Base-by-base conservation (phyloP, 1,140 invertebrate genomes). In the Drosophila parvula region DNA sequence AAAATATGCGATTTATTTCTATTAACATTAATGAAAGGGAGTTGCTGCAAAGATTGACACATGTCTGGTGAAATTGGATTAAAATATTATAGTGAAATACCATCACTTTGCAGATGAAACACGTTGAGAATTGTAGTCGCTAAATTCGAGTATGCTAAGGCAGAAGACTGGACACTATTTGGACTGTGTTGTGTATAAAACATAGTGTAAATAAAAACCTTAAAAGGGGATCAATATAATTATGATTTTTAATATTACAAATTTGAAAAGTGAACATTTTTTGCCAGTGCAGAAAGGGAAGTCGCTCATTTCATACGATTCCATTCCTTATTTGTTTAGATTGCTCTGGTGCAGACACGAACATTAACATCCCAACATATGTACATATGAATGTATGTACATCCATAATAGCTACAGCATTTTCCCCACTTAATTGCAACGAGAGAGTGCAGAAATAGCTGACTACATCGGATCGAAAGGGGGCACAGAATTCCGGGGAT, bases 391-490 rank as follows among this genome's bases (percentile, higher is more conserved):
- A n/a, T n/a, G n/a, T n/a, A n/a, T n/a, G n/a, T n/a, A 38, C 34
- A 38, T 38, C 18, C 32, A 55, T 38, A 38, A 55, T 70, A 48
- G 32, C 28, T 27, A 32, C 44, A 34, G 16, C 67, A 73, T 59
- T 73, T 73, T 59, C 53, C 53, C 43, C 51, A 73, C 69, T 73
- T 71, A 71, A 71, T 71, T 71, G 68, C 68, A 58, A 59, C 43
- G n/a, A 28, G 5, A 58, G n/a, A 69, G 64, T 69, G 68, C 50
- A 71, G 50, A 71, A 71, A 71, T 69, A 71, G 68, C 68, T 7
- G 50, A 32, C 61, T 60, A 11, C 30, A 22, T 18, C 5, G 62
- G 40, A 27, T 58, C 18, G 7, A 16, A 32, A 22, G 22, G n/a
- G 36, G 36, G 30, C 27, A 7, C 9, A 67, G n/a, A 44, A 64